phyloP scores from a whole-genome alignment of 2,888 invertebrate genomes.

The Pandemis corylana region DNA sequence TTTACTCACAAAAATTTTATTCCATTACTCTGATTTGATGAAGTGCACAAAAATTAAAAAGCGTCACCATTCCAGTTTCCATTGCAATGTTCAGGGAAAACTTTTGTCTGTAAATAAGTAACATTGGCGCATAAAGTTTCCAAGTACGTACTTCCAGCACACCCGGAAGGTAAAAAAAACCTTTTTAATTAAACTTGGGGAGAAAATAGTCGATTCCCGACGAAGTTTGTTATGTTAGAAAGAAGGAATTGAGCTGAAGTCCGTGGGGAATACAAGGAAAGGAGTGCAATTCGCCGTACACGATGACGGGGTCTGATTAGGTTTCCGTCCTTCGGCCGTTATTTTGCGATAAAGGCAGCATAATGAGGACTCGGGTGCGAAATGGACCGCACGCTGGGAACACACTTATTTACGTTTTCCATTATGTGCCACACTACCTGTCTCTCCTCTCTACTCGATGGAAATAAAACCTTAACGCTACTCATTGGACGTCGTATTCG shows the following conservation, averaged over 20 bases:
- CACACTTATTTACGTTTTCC: conserved; percentile 44
- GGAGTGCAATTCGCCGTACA: conserved; percentile 40
- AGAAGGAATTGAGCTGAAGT: conserved; percentile 52
- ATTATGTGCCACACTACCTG: conserved; percentile 38
- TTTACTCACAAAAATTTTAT: background rate
- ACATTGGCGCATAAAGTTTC: conserved; percentile 15
- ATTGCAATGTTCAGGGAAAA: background rate
- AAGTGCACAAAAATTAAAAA: background rate
- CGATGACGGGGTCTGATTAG: conserved; percentile 50
- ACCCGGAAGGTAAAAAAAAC: conserved; percentile 36
- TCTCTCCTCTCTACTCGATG: background rate
- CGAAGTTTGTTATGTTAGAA: conserved; percentile 55
- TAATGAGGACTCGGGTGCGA: conserved; percentile 47
- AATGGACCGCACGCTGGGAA: conserved; percentile 45
- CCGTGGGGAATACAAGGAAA: conserved; percentile 46
- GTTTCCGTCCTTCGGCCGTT: conserved; percentile 47
- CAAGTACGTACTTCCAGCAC: conserved; percentile 23
- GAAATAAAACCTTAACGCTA: conserved; percentile 18
- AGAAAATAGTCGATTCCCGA: conserved; percentile 46
- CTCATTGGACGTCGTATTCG: background rate
- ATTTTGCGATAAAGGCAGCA: conserved; percentile 48
- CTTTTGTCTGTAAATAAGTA: conserved; percentile 26
- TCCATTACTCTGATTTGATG: background rate
- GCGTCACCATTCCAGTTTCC: background rate
- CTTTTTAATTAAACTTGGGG: conserved; percentile 54